Evolutionary conservation across 2,888 invertebrate species (phyloP), one percentile per base, ranked within the genome.

Genomic region (Diploptera punctata): DNA sequence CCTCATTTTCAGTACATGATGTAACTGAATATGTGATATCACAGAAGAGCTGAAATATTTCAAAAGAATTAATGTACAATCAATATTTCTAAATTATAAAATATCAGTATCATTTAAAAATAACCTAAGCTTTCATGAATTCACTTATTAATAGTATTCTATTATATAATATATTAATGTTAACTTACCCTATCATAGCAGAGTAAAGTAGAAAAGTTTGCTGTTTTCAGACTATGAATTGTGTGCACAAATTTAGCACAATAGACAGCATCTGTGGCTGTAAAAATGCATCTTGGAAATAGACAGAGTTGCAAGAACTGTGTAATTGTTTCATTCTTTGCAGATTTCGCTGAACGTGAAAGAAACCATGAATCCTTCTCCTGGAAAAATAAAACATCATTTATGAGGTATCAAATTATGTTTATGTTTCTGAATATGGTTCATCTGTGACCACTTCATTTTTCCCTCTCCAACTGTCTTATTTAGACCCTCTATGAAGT

Each of bases 1-100:
- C 99, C 86, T 99, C 99, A 80, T 97, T 98, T 84, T 99, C 99
- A 70, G 99, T 97, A 83, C 99, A 98, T 9, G 96, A 97, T 77
- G 98, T 96, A 77, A 99, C 94, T 1, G 97, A 94, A 84, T 97
- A 97, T 0, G 98, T 97, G 76, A 99, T 95, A 87, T 99, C 99
- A 85, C 96, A 97, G 86, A 99, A 98, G 78, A 99, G 89, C 97
- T 98, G 84, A 49, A 84, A 82, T 76, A 75, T n/a, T 72, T 77
- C 71, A 67, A 67, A 62, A 67, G 65, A 72, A 71, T 21, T 26
- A 26, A 31, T n/a, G 3, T 54, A 13, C 5, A 54, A 16, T n/a
- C n/a, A n/a, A n/a, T n/a, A n/a, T n/a, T n/a, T n/a, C n/a, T n/a
- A n/a, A n/a, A n/a, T n/a, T n/a, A n/a, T n/a, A n/a, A n/a, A n/a